phyloP scores from a whole-genome alignment of 2,888 invertebrate genomes.

The Limnephilus marmoratus region DNA sequence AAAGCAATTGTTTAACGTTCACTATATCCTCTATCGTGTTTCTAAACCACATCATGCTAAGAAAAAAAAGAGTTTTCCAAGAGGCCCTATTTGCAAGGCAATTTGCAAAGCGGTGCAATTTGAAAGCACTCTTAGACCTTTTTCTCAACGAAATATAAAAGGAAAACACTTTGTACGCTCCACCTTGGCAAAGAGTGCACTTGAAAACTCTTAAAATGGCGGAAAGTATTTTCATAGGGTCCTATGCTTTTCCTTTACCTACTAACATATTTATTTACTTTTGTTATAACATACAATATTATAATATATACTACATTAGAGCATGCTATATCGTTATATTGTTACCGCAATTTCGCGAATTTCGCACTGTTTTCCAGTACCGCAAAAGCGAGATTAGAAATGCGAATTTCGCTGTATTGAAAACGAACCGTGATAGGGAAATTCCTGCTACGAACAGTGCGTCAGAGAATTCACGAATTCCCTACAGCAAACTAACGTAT shows the following conservation, averaged over 20 bases:
- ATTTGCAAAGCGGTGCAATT: constrained; percentile 36
- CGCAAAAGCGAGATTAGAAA: too few species aligned
- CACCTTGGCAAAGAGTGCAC: not conserved
- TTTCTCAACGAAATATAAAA: constrained; percentile 26
- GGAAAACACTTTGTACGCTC: constrained; percentile 12
- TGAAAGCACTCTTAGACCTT: constrained; percentile 11
- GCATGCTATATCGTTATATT: too few species aligned
- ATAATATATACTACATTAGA: not conserved
- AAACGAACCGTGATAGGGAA: too few species aligned
- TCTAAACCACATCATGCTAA: not conserved
- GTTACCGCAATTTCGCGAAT: too few species aligned
- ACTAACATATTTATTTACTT: not conserved
- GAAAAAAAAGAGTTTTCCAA: not conserved
- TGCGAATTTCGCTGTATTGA: too few species aligned
- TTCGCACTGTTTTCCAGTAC: too few species aligned
- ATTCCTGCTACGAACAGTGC: too few species aligned
- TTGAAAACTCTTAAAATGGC: not conserved
- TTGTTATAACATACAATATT: not conserved
- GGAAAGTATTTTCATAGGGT: not conserved
- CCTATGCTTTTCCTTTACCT: not conserved
- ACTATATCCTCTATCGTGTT: not conserved
- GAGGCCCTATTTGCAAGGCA: constrained; percentile 14
- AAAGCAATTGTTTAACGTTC: not conserved
- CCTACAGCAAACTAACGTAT: too few species aligned
- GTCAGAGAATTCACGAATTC: too few species aligned